phyloP scores from a whole-genome alignment of 2,888 invertebrate genomes.

The Palloptera scutellata region DNA sequence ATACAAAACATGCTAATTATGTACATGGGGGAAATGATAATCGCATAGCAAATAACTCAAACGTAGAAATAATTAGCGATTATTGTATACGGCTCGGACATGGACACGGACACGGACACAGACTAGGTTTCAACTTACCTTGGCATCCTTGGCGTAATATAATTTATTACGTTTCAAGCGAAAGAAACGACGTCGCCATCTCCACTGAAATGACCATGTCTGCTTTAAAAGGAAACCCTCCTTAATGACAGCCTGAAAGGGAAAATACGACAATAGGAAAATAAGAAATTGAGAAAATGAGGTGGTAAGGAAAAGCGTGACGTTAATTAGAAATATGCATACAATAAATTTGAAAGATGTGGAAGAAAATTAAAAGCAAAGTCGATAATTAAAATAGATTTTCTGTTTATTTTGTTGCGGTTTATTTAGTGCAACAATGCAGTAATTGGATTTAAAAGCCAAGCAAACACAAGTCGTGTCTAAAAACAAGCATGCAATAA shows the following conservation, averaged over 20 bases:
- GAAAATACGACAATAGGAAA: conserved; percentile 12
- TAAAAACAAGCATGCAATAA: no score
- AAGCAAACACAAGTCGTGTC: no score
- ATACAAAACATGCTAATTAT: no score
- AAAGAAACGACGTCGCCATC: conserved; percentile 85
- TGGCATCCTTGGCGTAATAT: conserved; percentile 87
- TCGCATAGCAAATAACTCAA: no score
- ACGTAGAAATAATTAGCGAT: neutral
- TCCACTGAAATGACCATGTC: conserved; percentile 84
- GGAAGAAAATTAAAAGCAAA: neutral
- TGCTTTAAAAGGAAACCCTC: conserved; percentile 89
- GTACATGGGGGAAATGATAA: no score
- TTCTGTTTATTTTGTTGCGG: no score
- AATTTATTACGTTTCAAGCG: conserved; percentile 82
- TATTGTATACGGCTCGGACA: neutral
- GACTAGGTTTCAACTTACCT: conserved; percentile 68
- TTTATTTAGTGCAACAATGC: no score
- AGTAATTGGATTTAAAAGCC: no score
- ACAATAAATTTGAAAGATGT: no score
- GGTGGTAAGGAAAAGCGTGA: conserved; percentile 18
- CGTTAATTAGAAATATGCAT: conserved; percentile 15
- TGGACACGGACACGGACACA: no score
- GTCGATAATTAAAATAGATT: no score
- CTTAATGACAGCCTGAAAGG: conserved; percentile 69
- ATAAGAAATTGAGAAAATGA: conserved; percentile 15